These are phyloP conservation scores for Caenorhabditis panamensis DNA, from an alignment of 2,888 invertebrate species.

Conservation along the genomic window DNA sequence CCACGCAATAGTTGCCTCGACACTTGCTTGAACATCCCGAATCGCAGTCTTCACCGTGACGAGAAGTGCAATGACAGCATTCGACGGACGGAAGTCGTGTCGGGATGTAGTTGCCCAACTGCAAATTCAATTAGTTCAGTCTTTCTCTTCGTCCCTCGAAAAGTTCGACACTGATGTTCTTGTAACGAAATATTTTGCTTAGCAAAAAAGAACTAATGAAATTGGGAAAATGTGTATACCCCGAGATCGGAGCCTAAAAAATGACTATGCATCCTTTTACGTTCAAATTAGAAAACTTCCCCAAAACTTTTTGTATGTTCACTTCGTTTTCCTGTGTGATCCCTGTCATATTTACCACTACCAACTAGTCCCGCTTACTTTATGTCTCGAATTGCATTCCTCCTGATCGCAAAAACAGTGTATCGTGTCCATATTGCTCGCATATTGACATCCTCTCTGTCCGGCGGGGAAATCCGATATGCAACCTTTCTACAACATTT, in stretches of 20 bases:
- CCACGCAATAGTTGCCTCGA: conserved; percentile 80
- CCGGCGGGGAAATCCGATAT: conserved; percentile 76
- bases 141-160: conserved; percentile 11
- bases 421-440: conserved; percentile 78
- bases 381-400: conserved; percentile 74
- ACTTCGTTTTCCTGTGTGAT: neutral
- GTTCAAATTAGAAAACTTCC: too few relatives aligned
- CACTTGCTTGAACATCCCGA: conserved; percentile 75
- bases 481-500: conserved; percentile 79
- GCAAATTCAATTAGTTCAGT: conserved; percentile 56
- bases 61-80: conserved; percentile 79
- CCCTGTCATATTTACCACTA: neutral
- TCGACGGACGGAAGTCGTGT: conserved; percentile 76
- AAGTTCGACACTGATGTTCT: conserved; percentile 44
- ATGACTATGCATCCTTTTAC: too few relatives aligned
- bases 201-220: conserved; percentile 7
- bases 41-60: conserved; percentile 76
- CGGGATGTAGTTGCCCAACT: conserved; percentile 77
- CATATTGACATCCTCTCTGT: conserved; percentile 78
- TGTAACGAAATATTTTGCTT: conserved; percentile 19
- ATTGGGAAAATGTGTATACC: neutral
- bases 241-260: neutral
- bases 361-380: conserved; percentile 58
- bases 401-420: conserved; percentile 79
- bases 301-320: too few relatives aligned